These are phyloP conservation scores for Scaptomyza polygonia DNA, from an alignment of 2,888 invertebrate species.

Conservation along the genomic window DNA sequence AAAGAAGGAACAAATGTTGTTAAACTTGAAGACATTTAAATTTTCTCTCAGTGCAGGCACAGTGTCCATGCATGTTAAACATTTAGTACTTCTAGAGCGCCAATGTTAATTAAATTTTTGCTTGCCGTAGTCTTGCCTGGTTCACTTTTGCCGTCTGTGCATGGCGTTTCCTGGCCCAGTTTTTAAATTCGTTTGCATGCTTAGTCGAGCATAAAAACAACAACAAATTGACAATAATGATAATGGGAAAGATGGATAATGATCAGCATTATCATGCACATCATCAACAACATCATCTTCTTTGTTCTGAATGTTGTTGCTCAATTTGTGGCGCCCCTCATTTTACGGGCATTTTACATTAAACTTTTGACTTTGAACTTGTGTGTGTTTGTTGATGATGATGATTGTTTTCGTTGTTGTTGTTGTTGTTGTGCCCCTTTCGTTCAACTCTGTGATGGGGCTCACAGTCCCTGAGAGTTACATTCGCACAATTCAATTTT, in stretches of 20 bases:
- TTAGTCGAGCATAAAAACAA: constrained; percentile 73
- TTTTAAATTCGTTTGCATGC: constrained; percentile 74
- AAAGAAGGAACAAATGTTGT: no score
- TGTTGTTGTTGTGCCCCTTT: constrained; percentile 1
- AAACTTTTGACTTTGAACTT: constrained; percentile 63
- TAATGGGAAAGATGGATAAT: constrained; percentile 38
- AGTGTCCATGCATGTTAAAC: not conserved
- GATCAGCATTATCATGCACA: constrained; percentile 31
- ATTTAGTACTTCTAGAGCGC: constrained; percentile 30
- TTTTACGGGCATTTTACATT: constrained; percentile 38
- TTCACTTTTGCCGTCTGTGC: constrained; percentile 5
- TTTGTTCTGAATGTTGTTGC: constrained; percentile 18
- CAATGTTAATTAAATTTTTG: constrained; percentile 71
- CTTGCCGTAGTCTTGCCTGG: constrained; percentile 25
- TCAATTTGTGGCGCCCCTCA: constrained; percentile 58
- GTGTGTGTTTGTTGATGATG: constrained; percentile 20
- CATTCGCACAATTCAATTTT: constrained; percentile 20
- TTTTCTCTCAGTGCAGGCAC: not conserved
- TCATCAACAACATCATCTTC: constrained; percentile 17
- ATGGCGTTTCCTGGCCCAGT: constrained; percentile 42
- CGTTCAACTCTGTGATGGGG: constrained; percentile 11
- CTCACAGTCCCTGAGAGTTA: constrained; percentile 20
- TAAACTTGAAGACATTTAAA: no score
- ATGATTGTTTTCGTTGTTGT: constrained; percentile 19
- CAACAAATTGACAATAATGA: constrained; percentile 67